A percentile compares a stretch with the other conserved stretches of the same genome.
phyloP scores from a whole-genome alignment of 1,140 invertebrate species.

The Apis dorsata region DNA sequence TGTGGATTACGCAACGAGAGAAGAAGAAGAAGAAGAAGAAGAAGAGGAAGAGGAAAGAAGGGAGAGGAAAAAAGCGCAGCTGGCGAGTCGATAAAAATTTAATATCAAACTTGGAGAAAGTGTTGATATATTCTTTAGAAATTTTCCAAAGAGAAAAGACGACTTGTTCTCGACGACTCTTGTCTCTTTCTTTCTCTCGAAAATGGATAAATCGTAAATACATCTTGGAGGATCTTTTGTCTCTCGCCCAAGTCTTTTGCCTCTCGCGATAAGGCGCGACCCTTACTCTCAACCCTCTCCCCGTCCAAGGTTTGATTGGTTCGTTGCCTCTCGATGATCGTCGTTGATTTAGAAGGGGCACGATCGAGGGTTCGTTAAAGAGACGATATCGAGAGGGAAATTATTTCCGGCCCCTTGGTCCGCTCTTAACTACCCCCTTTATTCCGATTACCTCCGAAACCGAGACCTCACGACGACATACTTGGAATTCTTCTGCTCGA shows the following conservation, averaged over 20 bases:
- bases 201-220: neutral
- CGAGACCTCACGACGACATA: neutral
- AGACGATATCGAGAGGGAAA: constrained; percentile 39
- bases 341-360: constrained; percentile 31
- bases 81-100: neutral
- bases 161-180: neutral
- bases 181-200: no score
- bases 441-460: constrained; percentile 6
- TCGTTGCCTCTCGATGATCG: constrained; percentile 24
- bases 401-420: constrained; percentile 33
- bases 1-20: no score
- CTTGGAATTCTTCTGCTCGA: neutral
- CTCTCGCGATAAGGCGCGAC: neutral
- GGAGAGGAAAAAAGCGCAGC: neutral
- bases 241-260: neutral
- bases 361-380: constrained; percentile 36
- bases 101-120: neutral
- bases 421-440: constrained; percentile 30
- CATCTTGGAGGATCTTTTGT: neutral
- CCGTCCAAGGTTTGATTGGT: constrained; percentile 40
- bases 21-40: no score
- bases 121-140: no score
- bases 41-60: neutral
- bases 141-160: no score
- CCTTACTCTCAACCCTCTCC: constrained; percentile 1